Percentiles rank a stretch among this genome's conserved stretches.
These are phyloP conservation scores for Polyploca ridens DNA, from an alignment of 2,888 invertebrate genomes.

Conservation along the genomic window DNA sequence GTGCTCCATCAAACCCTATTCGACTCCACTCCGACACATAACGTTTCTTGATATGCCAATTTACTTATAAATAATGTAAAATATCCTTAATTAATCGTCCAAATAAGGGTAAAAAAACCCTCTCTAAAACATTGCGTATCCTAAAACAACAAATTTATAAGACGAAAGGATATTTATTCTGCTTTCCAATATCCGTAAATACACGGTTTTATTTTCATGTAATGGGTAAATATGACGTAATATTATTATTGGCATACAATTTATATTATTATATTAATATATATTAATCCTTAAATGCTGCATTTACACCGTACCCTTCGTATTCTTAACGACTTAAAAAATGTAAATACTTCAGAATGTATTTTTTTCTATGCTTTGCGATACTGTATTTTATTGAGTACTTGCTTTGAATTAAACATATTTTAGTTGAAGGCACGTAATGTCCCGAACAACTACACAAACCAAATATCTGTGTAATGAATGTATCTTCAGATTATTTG, in stretches of 20 bases:
- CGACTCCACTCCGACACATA: neutral
- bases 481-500: no score
- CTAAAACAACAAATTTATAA: neutral
- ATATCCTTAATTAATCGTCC: neutral
- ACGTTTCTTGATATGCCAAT: neutral
- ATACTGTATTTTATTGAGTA: no score
- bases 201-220: neutral
- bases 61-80: slow-evolving; percentile 4
- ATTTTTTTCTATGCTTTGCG: no score
- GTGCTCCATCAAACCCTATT: neutral
- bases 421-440: no score
- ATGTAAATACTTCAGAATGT: no score
- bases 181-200: neutral
- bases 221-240: neutral
- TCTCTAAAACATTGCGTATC: neutral
- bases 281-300: neutral
- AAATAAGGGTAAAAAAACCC: slow-evolving; percentile 1
- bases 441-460: no score
- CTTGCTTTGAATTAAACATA: no score
- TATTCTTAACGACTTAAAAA: no score
- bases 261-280: neutral
- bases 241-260: neutral
- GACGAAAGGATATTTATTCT: neutral
- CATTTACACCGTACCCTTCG: neutral
- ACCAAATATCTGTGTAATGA: no score